Percentiles rank a stretch among this genome's conserved stretches.
Conservation (phyloP, 2,888 invertebrate species). For the Eucriotettix oculatus region DNA sequence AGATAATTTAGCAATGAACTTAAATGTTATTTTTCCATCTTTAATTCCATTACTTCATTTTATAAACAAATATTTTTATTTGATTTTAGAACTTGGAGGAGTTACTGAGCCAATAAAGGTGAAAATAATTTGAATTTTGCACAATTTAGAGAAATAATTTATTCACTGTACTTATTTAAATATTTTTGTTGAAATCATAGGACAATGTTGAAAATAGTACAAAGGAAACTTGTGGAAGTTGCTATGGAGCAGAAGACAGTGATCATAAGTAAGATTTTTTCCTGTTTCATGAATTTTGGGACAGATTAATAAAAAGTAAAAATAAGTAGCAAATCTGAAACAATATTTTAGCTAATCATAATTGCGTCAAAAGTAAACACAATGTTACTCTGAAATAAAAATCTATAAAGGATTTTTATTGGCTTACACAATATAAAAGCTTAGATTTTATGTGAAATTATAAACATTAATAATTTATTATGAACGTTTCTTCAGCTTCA, state of each 20-base stretch:
- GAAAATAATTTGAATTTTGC: not conserved
- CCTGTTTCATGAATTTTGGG: not conserved
- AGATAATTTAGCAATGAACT: not conserved
- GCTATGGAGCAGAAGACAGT: slow-evolving; percentile 71
- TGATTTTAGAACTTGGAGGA: not conserved
- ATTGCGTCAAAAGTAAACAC: too few species aligned
- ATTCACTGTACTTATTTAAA: not conserved
- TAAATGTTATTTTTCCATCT: too few species aligned
- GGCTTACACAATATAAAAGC: too few species aligned
- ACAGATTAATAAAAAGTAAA: too few species aligned
- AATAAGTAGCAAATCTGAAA: too few species aligned
- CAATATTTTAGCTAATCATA: too few species aligned
- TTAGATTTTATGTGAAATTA: too few species aligned
- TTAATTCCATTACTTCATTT: not conserved
- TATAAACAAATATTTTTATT: not conserved
- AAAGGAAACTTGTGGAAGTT: slow-evolving; percentile 61
- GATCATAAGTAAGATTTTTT: slow-evolving; percentile 23
- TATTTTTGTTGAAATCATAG: slow-evolving; percentile 23
- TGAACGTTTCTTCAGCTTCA: too few species aligned
- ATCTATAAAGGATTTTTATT: too few species aligned
- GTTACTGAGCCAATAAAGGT: not conserved
- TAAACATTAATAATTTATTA: too few species aligned
- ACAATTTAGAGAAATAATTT: too few species aligned
- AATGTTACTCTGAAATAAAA: too few species aligned
- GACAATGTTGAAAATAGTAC: slow-evolving; percentile 22